phyloP scores from a whole-genome alignment of 2,113 vertebrate genomes.

The Tetrax tetrax region DNA sequence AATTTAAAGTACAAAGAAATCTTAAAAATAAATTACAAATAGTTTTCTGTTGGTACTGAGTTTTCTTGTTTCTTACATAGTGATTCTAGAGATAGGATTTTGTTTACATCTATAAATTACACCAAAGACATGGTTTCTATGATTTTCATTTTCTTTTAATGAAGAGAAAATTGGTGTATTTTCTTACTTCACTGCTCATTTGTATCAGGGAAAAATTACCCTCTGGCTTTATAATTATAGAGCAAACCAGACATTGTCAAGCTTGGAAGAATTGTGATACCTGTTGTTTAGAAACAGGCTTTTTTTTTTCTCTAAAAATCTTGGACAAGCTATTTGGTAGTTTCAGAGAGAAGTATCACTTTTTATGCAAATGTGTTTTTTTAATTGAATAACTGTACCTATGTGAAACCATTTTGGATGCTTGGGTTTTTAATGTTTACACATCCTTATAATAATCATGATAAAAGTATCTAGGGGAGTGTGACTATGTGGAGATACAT shows the following conservation, averaged over 20 bases:
- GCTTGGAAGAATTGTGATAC: conserved; percentile 11
- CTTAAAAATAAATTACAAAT: background rate
- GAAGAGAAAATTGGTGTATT: conserved; percentile 11
- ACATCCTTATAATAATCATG: background rate
- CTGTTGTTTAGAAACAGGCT: background rate
- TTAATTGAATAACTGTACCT: background rate
- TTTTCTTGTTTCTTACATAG: background rate
- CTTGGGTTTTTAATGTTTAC: background rate
- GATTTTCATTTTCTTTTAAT: conserved; percentile 36
- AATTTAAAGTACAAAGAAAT: background rate
- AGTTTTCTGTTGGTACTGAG: background rate
- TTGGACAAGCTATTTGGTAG: background rate
- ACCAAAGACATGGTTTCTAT: background rate
- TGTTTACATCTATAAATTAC: conserved; percentile 29
- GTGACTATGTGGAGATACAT: background rate
- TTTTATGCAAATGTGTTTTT: background rate
- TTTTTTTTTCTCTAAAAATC: background rate
- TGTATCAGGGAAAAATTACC: conserved; percentile 53
- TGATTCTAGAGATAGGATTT: background rate
- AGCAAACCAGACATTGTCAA: conserved; percentile 6
- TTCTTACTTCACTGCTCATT: conserved; percentile 40
- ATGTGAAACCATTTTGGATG: background rate
- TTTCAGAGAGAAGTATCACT: background rate
- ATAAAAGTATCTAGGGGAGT: background rate
- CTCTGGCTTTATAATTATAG: conserved; percentile 15